These are phyloP conservation scores for Miniopterus natalensis DNA, from an alignment of 2,113 vertebrate species.

Conservation along the genomic window DNA sequence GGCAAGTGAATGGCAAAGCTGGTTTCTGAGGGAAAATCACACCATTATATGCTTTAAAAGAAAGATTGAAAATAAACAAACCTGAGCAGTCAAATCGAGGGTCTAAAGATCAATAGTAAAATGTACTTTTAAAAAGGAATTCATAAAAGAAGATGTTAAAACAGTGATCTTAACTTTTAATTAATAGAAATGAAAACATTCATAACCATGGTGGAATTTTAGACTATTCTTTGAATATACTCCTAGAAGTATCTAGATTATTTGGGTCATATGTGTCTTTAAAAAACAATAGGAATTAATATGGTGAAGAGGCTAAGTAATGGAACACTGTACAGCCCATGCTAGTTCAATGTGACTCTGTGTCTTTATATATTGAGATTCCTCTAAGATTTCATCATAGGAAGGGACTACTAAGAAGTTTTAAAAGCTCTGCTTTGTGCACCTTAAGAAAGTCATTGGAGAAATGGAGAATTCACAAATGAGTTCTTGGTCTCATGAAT, in stretches of 20 bases:
- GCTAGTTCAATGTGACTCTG: not conserved
- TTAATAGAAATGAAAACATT: not conserved
- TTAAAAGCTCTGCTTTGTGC: not conserved
- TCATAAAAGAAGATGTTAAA: conserved; percentile 1
- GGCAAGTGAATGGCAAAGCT: not conserved
- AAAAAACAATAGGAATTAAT: not conserved
- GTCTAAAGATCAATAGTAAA: not conserved
- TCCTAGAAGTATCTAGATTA: not conserved
- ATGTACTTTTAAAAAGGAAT: not conserved
- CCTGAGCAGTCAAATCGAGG: not conserved
- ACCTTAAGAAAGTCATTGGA: not conserved
- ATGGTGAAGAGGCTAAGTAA: not conserved
- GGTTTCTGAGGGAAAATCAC: not conserved
- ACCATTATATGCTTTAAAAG: not conserved
- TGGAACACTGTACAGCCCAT: rapidly evolving
- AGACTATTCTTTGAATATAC: not conserved
- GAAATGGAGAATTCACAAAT: not conserved
- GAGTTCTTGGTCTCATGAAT: not conserved
- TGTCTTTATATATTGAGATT: not conserved
- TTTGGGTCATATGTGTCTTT: not conserved
- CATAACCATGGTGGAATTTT: not conserved
- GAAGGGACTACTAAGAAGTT: not conserved
- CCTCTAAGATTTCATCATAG: not conserved
- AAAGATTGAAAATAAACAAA: conserved; percentile 14
- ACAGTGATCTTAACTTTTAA: not conserved